Conservation (phyloP, 35 echinoderm and acorn worm genomes). For the Acanthaster planci region DNA sequence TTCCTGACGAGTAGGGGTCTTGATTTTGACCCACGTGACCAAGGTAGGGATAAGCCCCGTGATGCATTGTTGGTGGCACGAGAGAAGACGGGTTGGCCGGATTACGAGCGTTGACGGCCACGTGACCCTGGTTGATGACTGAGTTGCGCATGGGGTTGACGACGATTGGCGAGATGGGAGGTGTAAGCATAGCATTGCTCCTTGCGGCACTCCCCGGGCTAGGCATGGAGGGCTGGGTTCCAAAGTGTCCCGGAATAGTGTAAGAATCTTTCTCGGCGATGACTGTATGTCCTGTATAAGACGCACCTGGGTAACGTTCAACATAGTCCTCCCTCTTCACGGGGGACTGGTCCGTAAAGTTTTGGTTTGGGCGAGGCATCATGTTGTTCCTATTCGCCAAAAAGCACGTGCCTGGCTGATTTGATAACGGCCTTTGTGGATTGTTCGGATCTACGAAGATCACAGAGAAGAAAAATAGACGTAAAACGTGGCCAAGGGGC, state of each 20-base stretch:
- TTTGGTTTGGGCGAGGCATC: slow-evolving; percentile 1
- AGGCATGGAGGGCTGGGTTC: slow-evolving; percentile 23
- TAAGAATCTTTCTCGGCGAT: slow-evolving; percentile 38
- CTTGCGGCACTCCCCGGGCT: slow-evolving; percentile 26
- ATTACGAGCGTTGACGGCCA: slow-evolving; percentile 39
- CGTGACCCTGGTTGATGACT: slow-evolving; percentile 74
- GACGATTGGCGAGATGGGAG: slow-evolving; percentile 84
- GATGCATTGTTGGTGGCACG: slow-evolving; percentile 46
- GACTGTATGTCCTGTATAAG: slow-evolving; percentile 5
- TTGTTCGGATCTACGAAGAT: not conserved
- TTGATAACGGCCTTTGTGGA: slow-evolving; percentile 64
- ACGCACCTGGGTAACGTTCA: slow-evolving; percentile 28
- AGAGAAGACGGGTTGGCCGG: slow-evolving; percentile 27
- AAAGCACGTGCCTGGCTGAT: slow-evolving; percentile 92
- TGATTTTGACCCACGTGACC: slow-evolving; percentile 48
- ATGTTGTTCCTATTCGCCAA: slow-evolving; percentile 70
- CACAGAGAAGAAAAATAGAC: not conserved
- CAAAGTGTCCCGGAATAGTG: slow-evolving; percentile 40
- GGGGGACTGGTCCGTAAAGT: slow-evolving; percentile 22
- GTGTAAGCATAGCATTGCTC: slow-evolving; percentile 76
- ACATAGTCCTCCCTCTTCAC: slow-evolving; percentile 79
- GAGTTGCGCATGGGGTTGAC: slow-evolving; percentile 72
- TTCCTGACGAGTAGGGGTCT: slow-evolving; percentile 52
- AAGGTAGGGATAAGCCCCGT: slow-evolving; percentile 62
- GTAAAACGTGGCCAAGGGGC: too few species aligned